Evolutionary conservation across 1,140 invertebrate genomes (phyloP), one percentile per base, ranked within the genome.

Genomic region (Meloidogyne chitwoodi): DNA sequence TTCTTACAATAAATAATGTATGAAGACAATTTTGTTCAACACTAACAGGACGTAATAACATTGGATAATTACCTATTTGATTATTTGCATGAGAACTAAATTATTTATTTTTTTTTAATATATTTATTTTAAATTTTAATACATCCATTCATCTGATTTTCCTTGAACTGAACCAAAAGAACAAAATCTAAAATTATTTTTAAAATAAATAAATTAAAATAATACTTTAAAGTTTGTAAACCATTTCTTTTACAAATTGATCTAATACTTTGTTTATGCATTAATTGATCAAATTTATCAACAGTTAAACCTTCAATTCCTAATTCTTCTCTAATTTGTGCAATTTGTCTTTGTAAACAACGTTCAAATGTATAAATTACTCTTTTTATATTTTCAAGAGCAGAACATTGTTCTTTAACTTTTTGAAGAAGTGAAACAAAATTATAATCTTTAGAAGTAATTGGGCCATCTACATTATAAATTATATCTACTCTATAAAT

Each of bases 91-190:
- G 56, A 56, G 48, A 56, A 56, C 48, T 56, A 41, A 41, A 41
- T 41, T 41, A 41, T 14, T 41, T 10, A 38, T 38, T 38, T 10
- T 38, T 38, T 38, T 38, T 38, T 38, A 41, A 41, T 14, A 41
- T 48, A 44, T 19, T 48, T 48, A 48, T 11, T 19, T 48, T 19
- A 48, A n/a, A n/a, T 56, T n/a, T 56, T 16, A 6, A n/a, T 81
- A 82, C 31, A 81, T 64, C 79, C 79, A 81, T 44, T 62, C 81
- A 22, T 81, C 79, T 14, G 77, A 2, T 22, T 83, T 81, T 22
- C 77, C 81, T 48, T 80, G 79, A 11, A 81, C 68, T 16, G 77
- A 83, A 38, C 81, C 81, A 29, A 81, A 83, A 16, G 77, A 80
- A 63, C 81, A 80, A 26, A 26, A 80, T 38, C 78, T 77, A 26